A percentile compares a stretch with the other conserved stretches of the same genome.
phyloP scores from a whole-genome alignment of 2,113 vertebrate genomes.

The Irena cyanogastra region DNA sequence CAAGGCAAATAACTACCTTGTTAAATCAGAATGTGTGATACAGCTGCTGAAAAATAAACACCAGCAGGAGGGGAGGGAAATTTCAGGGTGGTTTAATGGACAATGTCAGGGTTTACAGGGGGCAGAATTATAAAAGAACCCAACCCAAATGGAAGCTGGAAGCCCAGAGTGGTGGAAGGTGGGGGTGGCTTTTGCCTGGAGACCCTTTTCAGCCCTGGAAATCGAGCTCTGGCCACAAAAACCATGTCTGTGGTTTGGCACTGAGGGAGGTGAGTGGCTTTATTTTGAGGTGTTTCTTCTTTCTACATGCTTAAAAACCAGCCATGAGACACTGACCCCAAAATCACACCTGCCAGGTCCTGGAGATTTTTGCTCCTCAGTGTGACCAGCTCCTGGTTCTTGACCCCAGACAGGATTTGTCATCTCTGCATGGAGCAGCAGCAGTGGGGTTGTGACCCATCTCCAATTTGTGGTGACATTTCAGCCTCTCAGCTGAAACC shows the following conservation, averaged over 20 bases:
- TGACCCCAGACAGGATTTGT: background rate
- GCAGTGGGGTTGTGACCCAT: background rate
- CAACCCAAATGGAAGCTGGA: background rate
- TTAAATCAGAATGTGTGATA: background rate
- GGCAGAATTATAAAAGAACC: background rate
- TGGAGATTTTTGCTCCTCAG: background rate
- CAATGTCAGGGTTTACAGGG: rapidly evolving
- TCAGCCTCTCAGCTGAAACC: background rate
- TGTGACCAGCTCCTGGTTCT: background rate
- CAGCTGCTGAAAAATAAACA: background rate
- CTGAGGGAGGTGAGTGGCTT: background rate
- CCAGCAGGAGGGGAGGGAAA: background rate
- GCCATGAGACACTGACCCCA: background rate
- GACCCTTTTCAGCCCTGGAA: background rate
- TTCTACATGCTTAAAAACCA: background rate
- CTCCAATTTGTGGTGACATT: background rate
- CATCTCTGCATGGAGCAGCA: rapidly evolving
- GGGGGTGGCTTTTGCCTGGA: background rate
- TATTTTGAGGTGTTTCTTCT: background rate
- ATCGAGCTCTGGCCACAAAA: background rate
- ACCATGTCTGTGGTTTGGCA: background rate
- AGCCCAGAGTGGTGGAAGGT: background rate
- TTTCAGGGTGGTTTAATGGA: background rate
- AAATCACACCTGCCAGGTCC: background rate
- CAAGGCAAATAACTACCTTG: background rate